phyloP scores from a whole-genome alignment of 2,113 vertebrate genomes.

The Heloderma charlesbogerti region DNA sequence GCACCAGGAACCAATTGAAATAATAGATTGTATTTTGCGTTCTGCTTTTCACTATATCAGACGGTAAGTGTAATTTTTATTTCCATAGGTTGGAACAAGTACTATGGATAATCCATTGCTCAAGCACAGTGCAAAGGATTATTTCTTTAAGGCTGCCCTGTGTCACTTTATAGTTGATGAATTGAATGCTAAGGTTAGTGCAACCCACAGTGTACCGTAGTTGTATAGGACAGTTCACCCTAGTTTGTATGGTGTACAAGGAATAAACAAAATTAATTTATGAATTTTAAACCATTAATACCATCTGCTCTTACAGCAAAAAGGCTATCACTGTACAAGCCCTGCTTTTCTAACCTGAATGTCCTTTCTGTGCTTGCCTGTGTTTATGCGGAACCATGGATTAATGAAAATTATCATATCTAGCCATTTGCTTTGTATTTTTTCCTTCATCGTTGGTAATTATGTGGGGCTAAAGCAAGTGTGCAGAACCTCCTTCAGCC shows the following conservation, averaged over 20 bases:
- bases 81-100: slow-evolving; percentile 88
- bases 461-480: neutral
- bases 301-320: neutral
- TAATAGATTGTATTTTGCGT: neutral
- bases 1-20: neutral
- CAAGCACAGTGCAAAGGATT: slow-evolving; percentile 98
- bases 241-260: neutral
- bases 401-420: neutral
- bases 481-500: no score
- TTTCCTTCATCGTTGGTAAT: neutral
- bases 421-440: neutral
- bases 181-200: slow-evolving; percentile 92
- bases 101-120: slow-evolving; percentile 97
- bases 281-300: neutral
- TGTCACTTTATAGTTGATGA: slow-evolving; percentile 99
- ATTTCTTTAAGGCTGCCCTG: slow-evolving; percentile 98
- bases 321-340: neutral
- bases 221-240: neutral
- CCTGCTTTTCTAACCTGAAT: neutral
- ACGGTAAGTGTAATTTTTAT: rapidly evolving
- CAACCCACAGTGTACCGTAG: rapidly evolving
- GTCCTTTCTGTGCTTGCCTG: neutral
- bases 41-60: neutral
- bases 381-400: neutral
- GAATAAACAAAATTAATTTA: neutral